Percentiles rank a stretch among this genome's conserved stretches.
Conservation (phyloP, 2,113 vertebrate species). For the Paratilapia polleni region DNA sequence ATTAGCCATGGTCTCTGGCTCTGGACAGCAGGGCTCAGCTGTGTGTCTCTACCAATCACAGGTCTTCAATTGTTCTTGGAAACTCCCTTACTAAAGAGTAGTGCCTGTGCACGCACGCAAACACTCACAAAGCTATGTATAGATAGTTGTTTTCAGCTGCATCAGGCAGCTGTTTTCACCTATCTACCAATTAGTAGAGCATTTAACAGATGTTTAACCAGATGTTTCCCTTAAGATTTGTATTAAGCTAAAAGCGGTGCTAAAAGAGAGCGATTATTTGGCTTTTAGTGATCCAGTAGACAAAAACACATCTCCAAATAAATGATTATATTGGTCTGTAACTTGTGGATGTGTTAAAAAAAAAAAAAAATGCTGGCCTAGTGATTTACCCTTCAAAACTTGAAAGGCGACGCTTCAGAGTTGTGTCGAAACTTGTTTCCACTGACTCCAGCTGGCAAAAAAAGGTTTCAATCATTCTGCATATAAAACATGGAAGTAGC, state of each 20-base stretch:
- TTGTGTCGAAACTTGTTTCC: not conserved
- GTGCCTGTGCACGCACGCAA: not conserved
- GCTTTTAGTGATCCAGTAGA: not conserved
- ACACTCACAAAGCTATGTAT: not conserved
- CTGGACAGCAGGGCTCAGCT: constrained; percentile 35
- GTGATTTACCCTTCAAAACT: not conserved
- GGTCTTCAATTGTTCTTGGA: constrained; percentile 4
- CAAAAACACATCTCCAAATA: not conserved
- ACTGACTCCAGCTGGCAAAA: not conserved
- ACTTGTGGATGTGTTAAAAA: not conserved
- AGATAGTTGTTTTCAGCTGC: not conserved
- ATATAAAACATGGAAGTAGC: not conserved
- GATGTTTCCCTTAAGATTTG: not conserved
- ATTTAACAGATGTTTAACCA: not conserved
- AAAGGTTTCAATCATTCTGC: fast-evolving
- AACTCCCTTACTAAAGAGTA: not conserved
- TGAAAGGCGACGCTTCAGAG: not conserved
- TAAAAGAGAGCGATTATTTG: not conserved
- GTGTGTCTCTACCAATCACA: constrained; percentile 33
- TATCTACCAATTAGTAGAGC: not conserved
- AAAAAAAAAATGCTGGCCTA: not conserved
- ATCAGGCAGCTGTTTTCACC: not conserved
- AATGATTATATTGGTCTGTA: not conserved
- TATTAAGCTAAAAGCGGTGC: not conserved
- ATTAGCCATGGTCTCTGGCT: constrained; percentile 32